Evolutionary conservation across 2,797 vertebrate species (phyloP).

Genomic region (Alauda arvensis): DNA sequence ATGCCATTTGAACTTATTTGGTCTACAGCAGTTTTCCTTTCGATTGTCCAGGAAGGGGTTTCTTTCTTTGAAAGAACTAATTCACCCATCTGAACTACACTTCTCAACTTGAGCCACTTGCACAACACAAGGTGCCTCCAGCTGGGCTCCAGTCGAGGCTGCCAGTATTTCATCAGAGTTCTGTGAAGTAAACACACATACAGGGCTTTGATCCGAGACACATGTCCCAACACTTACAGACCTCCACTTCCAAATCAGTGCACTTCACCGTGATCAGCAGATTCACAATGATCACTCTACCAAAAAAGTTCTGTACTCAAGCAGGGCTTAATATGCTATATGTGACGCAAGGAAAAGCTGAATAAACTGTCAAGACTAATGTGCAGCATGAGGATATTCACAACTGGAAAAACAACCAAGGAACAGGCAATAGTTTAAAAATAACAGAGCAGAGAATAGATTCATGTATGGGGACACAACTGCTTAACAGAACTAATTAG

Average conservation of each 20-base stretch:
- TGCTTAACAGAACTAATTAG: neutral
- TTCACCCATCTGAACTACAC: neutral
- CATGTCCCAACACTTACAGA: neutral
- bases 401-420: neutral
- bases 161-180: neutral
- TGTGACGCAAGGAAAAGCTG: neutral
- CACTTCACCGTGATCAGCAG: neutral
- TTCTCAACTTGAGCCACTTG: neutral
- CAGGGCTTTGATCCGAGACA: neutral
- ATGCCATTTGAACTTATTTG: neutral
- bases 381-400: neutral
- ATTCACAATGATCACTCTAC: neutral
- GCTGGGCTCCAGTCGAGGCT: neutral
- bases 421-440: slow-evolving; percentile 1
- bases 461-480: neutral
- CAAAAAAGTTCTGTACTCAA: neutral
- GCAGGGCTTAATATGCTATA: neutral
- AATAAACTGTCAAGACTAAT: neutral
- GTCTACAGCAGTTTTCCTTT: neutral
- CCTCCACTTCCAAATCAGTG: neutral
- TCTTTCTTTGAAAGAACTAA: neutral
- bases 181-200: neutral
- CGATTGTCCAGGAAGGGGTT: neutral
- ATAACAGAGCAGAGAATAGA: neutral
- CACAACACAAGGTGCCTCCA: neutral